Evolutionary conservation across 53 echinoderm and acorn worm genomes (phyloP).

Genomic region (Crossaster papposus): DNA sequence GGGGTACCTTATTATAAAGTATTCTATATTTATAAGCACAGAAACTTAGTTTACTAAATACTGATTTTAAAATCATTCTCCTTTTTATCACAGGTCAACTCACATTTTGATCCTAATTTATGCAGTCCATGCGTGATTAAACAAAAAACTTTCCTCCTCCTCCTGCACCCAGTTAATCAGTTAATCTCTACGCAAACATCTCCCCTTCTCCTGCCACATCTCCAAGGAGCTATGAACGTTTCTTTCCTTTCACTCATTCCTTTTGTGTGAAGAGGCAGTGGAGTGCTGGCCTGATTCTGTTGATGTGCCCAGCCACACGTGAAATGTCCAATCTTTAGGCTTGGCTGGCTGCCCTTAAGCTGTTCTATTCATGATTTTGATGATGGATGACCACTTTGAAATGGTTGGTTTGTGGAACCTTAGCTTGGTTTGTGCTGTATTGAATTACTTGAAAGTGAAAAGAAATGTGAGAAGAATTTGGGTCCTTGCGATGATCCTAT

Average conservation of each 20-base stretch:
- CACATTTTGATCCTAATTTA: neutral
- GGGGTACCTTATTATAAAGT: no score
- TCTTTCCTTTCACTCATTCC: neutral
- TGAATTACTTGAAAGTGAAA: no score
- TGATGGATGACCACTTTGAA: neutral
- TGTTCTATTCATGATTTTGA: neutral
- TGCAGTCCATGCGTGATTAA: neutral
- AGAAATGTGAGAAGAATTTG: no score
- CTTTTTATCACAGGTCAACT: neutral
- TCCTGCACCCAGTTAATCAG: neutral
- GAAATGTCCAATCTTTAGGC: neutral
- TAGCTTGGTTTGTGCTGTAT: no score
- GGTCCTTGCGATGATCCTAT: no score
- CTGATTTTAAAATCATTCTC: neutral
- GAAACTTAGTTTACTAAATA: no score
- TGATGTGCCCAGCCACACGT: neutral
- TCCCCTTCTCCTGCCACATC: neutral
- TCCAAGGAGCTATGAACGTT: neutral
- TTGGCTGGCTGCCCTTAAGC: neutral
- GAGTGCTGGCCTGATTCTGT: neutral
- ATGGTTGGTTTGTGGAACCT: no score
- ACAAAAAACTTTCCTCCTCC: neutral
- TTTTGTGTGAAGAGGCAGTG: neutral
- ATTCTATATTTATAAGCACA: no score
- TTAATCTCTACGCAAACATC: conserved; percentile 7